Conservation (phyloP, 2,113 vertebrate genomes). For the Tragelaphus strepsiceros region DNA sequence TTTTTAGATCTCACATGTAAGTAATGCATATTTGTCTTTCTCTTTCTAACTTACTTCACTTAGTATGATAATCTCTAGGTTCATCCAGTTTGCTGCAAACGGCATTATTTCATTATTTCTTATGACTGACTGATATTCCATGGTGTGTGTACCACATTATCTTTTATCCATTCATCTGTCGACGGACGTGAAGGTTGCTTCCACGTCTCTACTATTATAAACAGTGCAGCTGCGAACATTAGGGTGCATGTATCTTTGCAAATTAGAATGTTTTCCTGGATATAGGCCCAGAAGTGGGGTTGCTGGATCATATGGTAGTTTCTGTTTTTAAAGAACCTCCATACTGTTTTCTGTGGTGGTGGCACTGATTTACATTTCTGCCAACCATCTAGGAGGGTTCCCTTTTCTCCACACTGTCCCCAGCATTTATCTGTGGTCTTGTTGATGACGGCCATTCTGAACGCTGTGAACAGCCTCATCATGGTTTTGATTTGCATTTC, state of each 20-base stretch:
- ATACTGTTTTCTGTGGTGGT: neutral
- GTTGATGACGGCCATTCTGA: neutral
- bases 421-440: neutral
- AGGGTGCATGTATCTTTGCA: neutral
- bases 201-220: neutral
- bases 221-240: neutral
- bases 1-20: neutral
- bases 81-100: neutral
- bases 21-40: neutral
- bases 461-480: neutral
- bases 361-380: too few relatives aligned
- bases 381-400: neutral
- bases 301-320: neutral
- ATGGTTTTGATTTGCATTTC: neutral
- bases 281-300: neutral
- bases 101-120: neutral
- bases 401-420: neutral
- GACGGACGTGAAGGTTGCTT: fast-evolving
- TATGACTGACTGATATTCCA: neutral
- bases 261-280: neutral
- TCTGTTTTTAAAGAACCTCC: neutral
- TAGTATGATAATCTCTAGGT: neutral
- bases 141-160: neutral
- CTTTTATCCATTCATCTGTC: neutral
- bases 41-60: neutral